These are phyloP conservation scores for Austrofundulus limnaeus DNA, from an alignment of 2,113 vertebrate species.

Conservation along the genomic window DNA sequence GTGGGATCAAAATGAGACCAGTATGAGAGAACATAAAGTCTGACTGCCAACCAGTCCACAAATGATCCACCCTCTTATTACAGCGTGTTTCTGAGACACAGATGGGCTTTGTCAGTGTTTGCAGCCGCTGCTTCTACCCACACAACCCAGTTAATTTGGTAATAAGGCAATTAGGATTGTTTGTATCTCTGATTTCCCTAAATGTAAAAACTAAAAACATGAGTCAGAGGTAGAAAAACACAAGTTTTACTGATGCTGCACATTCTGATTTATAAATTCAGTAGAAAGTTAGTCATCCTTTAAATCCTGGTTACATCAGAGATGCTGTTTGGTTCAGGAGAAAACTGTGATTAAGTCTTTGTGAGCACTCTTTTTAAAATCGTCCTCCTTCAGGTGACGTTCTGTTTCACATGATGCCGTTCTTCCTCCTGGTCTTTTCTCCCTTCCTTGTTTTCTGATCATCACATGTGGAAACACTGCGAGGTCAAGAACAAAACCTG, in stretches of 20 bases:
- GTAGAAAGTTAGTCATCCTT: not conserved
- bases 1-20: slow-evolving; percentile 58
- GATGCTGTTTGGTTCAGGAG: slow-evolving; percentile 3
- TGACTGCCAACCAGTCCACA: slow-evolving; percentile 40
- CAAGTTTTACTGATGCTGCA: slow-evolving; percentile 1
- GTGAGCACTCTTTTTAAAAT: slow-evolving; percentile 8
- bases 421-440: slow-evolving; percentile 2
- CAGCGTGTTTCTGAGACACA: slow-evolving; percentile 55
- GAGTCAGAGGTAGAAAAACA: not conserved
- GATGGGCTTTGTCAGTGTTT: slow-evolving; percentile 49
- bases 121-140: slow-evolving; percentile 7
- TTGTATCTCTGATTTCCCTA: slow-evolving; percentile 9
- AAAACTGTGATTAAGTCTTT: not conserved
- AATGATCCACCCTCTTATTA: slow-evolving; percentile 44
- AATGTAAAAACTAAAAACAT: not conserved
- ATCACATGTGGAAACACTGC: slow-evolving; percentile 42
- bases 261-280: slow-evolving; percentile 13
- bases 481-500: slow-evolving; percentile 41
- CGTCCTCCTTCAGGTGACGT: not conserved
- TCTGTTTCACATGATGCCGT: slow-evolving; percentile 14
- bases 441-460: not conserved
- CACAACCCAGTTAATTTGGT: slow-evolving; percentile 15
- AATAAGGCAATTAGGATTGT: slow-evolving; percentile 20
- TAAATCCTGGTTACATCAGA: slow-evolving; percentile 23
- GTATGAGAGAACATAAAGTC: slow-evolving; percentile 41